Percentiles rank a stretch among this genome's conserved stretches.
phyloP scores from a whole-genome alignment of 1,140 invertebrate genomes.

The Chionoecetes opilio region DNA sequence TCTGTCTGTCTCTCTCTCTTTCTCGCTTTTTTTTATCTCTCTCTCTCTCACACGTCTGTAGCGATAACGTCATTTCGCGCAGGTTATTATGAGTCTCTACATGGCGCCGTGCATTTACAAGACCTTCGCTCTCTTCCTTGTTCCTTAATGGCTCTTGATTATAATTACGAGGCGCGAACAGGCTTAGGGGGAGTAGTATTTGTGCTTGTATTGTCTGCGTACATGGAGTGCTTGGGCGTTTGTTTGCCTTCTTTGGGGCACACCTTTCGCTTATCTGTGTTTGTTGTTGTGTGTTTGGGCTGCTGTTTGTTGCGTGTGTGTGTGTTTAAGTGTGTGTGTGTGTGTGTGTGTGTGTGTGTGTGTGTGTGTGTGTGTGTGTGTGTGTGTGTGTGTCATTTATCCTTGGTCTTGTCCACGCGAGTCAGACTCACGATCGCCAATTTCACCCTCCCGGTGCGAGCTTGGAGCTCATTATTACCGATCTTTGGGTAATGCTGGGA shows the following conservation, averaged over 20 bases:
- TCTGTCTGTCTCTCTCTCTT: no score
- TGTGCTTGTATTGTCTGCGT: not conserved
- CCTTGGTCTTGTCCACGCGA: no score
- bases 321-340: not conserved
- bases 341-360: not conserved
- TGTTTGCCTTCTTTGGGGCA: not conserved
- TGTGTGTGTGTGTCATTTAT: no score
- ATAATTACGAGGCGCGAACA: not conserved
- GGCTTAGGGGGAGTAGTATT: not conserved
- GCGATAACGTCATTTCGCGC: not conserved
- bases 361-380: conserved; percentile 24
- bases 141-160: not conserved
- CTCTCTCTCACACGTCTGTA: not conserved
- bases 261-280: not conserved
- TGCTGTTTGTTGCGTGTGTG: not conserved
- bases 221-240: not conserved
- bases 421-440: no score
- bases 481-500: no score
- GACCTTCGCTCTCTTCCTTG: not conserved
- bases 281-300: no score
- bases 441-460: no score
- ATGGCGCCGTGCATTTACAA: no score
- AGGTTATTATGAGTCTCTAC: not conserved
- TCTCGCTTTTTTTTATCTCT: not conserved
- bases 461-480: no score